These are phyloP conservation scores for Diorhabda carinulata DNA, from an alignment of 1,140 invertebrate genomes.

Conservation along the genomic window DNA sequence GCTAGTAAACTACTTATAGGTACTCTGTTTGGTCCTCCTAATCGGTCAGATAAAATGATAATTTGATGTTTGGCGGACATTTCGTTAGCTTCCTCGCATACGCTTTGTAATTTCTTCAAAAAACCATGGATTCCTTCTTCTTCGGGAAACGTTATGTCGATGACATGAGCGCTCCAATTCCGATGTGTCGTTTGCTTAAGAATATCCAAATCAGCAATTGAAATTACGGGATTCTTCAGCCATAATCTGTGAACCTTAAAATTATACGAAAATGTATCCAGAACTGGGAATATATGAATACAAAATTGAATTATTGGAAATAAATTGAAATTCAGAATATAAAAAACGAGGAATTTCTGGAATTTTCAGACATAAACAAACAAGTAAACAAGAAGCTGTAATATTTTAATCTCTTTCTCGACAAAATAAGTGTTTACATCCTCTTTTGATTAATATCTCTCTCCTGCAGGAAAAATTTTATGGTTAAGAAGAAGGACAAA, in stretches of 20 bases:
- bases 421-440: too few relatives aligned
- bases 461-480: too few relatives aligned
- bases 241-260: constrained; percentile 80
- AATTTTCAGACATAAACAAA: too few relatives aligned
- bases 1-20: constrained; percentile 83
- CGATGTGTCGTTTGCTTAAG: constrained; percentile 80
- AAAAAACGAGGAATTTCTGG: too few relatives aligned
- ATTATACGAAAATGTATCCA: not conserved
- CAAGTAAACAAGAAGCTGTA: too few relatives aligned
- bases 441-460: too few relatives aligned
- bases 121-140: constrained; percentile 70
- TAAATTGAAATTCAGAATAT: too few relatives aligned
- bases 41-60: constrained; percentile 81
- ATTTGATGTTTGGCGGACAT: constrained; percentile 85
- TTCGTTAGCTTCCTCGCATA: constrained; percentile 76
- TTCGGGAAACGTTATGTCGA: constrained; percentile 86
- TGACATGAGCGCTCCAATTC: constrained; percentile 86
- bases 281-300: too few relatives aligned
- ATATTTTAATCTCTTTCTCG: too few relatives aligned
- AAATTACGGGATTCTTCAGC: constrained; percentile 91
- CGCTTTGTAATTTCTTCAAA: constrained; percentile 68
- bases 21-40: constrained; percentile 64
- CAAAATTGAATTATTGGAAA: too few relatives aligned
- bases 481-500: too few relatives aligned
- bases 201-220: constrained; percentile 83